phyloP scores from a whole-genome alignment of 2,888 invertebrate species.

The Chironomus tentans region DNA sequence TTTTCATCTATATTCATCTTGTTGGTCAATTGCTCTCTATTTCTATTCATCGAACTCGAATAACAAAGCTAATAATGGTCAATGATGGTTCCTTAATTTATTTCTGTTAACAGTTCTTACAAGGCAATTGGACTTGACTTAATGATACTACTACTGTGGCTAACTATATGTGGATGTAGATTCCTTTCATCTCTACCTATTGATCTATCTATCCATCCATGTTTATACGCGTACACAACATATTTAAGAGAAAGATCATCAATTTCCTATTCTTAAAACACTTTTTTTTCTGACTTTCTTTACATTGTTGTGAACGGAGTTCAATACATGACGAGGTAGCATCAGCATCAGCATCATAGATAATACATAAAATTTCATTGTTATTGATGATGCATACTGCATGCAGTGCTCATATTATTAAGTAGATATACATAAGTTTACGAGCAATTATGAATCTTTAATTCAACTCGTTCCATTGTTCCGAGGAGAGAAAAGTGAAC shows the following conservation, averaged over 20 bases:
- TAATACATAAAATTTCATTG: no score
- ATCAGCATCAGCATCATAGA: no score
- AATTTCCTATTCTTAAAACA: not conserved
- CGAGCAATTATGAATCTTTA: no score
- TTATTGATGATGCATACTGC: no score
- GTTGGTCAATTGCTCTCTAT: not conserved
- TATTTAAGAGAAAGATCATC: not conserved
- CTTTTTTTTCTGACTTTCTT: not conserved
- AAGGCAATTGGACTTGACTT: constrained; percentile 11
- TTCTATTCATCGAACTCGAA: not conserved
- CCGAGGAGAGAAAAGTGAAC: no score
- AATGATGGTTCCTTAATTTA: constrained; percentile 8
- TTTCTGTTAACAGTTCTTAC: constrained; percentile 1
- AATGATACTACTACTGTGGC: constrained; percentile 2
- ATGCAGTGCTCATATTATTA: no score
- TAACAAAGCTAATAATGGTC: not conserved
- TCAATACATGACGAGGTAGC: no score
- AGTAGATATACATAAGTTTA: no score
- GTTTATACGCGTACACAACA: not conserved
- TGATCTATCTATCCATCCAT: not conserved
- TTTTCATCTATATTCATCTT: not conserved
- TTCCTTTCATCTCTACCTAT: not conserved
- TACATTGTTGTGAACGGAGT: not conserved
- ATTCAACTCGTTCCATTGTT: no score
- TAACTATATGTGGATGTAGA: no score